Base-by-base conservation (phyloP, 1,140 invertebrate genomes). In the Microplitis mediator region DNA sequence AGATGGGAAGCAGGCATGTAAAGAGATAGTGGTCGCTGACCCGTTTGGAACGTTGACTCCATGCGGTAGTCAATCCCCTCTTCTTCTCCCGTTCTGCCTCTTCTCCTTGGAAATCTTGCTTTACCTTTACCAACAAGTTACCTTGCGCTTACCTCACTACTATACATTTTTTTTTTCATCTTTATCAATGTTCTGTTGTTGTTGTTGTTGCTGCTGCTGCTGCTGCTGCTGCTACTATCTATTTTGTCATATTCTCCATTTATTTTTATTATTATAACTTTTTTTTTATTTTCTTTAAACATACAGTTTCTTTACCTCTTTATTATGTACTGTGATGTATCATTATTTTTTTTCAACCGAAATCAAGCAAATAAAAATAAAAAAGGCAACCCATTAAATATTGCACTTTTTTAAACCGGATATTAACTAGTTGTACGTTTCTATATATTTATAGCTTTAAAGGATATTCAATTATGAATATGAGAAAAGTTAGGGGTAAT, bases 41-140 rank as follows among this genome's bases (percentile, higher is more conserved):
- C 85, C 81, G 83, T 77, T 84, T 81, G 85, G 85, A 87, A 87
- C 85, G 85, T 87, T 87, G 85, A 87, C 85, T 87, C 84, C 84
- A 81, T 81, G 81, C 81, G 85, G 84, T 81, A 86, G 84, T 81
- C 84, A 80, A 76, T 84, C 80, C 81, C 80, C 82, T 80, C 81
- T 35, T 32, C 61, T 50, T 36, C 36, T n/a, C 3, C 35, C 31
- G 23, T 61, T 65, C 36, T n/a, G 4, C 35, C 31, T 31, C 35
- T 72, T 72, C 51, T 61, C 70, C 50, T 66, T 50, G 8, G 36
- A 35, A 67, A 34, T 14, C 32, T 72, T 66, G 36, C 54, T 45
- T 72, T 64, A 71, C 35, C 1, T 72, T 72, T 56, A 51, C 35
- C 68, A 16, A 45, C 60, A 16, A 71, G 45, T 64, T 72, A 32